These are phyloP conservation scores for Parnassius orleans DNA, from an alignment of 2,888 invertebrate genomes.

Conservation along the genomic window DNA sequence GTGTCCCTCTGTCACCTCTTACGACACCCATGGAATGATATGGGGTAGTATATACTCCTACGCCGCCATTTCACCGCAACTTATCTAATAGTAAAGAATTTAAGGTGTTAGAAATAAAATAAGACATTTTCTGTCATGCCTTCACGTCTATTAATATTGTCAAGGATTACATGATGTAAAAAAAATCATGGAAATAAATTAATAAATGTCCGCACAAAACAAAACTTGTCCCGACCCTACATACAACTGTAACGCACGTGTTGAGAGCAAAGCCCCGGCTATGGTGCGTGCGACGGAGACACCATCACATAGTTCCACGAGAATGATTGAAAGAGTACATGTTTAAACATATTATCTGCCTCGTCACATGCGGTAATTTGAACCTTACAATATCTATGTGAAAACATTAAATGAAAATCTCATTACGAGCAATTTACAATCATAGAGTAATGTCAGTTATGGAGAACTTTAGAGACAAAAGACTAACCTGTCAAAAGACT, in stretches of 20 bases:
- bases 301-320: conserved; percentile 13
- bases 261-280: conserved; percentile 37
- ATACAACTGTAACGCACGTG: conserved; percentile 34
- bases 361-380: conserved; percentile 18
- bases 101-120: no score
- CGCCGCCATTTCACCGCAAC: no score
- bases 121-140: no score
- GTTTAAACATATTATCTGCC: conserved; percentile 12
- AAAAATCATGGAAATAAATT: background rate
- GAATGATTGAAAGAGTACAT: conserved; percentile 11
- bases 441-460: background rate
- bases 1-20: no score
- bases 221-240: conserved; percentile 17
- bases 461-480: no score
- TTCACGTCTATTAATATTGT: no score
- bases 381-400: conserved; percentile 6
- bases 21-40: no score
- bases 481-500: no score
- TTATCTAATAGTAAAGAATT: no score
- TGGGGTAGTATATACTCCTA: no score
- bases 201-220: conserved; percentile 9
- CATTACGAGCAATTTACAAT: conserved; percentile 5
- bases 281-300: conserved; percentile 30
- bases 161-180: background rate
- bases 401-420: conserved; percentile 14